Base-by-base conservation (phyloP, 2,888 invertebrate genomes). In the Pycnomerus fuliginosus region DNA sequence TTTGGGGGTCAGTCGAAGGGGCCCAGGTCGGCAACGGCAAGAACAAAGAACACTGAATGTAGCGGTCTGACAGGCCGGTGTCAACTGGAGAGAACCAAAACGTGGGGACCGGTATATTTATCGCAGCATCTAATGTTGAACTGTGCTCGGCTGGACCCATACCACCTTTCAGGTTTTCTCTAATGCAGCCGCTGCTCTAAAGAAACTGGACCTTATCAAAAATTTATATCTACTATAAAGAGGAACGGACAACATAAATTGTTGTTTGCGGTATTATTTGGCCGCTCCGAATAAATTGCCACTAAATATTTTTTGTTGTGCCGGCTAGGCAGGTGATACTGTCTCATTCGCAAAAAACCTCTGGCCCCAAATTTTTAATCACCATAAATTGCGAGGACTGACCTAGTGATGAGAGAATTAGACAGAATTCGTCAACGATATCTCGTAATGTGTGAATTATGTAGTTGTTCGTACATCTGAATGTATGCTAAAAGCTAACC, bases 1-100 rank as follows among this genome's bases (percentile, higher is more conserved):
- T n/a, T n/a, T n/a, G n/a, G n/a, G n/a, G n/a, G n/a, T n/a, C n/a
- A 37, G 48, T 34, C 44, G 44, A 46, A 37, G 44, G 52, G 51
- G 42, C 51, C 49, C 51, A 58, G 54, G 55, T 53, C 56, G 62
- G 62, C 58, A 61, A 57, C 58, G 60, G 35, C 58, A 54, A 57
- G 56, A 59, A 62, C 61, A 64, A 62, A 62, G 57, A 51, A 49
- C 37, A 57, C 56, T 55, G 55, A 56, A 53, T 53, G 49, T 54
- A 50, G 54, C 54, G 52, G 57, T 55, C 55, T 61, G 57, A 61
- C 60, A 61, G 61, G 59, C 63, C 62, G 64, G 64, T 64, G 64
- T 64, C 66, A 65, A 63, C 64, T 53, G 58, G 56, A 55, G 52
- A 46, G 51, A 48, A 48, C 53, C 54, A 53, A 57, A 52, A 53